A percentile compares a stretch with the other conserved stretches of the same genome.
Conservation (phyloP, 1,140 invertebrate genomes). For the Coptotermes formosanus region DNA sequence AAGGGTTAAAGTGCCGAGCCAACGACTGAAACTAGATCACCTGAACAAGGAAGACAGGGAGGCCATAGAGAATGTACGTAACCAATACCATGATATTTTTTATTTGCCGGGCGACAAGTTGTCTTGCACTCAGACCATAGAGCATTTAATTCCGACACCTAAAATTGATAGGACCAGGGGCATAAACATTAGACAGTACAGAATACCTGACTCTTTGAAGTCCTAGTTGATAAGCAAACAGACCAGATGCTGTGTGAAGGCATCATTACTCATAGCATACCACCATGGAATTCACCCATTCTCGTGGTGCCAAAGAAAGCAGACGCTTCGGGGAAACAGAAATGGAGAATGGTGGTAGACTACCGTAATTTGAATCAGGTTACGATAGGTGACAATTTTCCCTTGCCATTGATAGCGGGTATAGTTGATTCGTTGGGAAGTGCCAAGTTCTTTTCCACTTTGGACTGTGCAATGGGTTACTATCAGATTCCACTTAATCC, state of each 20-base stretch:
- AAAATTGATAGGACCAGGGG: no score
- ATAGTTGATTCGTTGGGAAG: background rate
- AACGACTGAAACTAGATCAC: no score
- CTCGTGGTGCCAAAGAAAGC: background rate
- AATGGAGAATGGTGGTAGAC: background rate
- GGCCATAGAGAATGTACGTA: no score
- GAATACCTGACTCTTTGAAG: no score
- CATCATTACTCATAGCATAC: background rate
- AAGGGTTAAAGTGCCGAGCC: no score
- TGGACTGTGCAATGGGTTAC: background rate
- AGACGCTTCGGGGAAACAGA: background rate
- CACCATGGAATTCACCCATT: background rate
- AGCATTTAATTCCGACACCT: no score
- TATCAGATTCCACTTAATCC: conserved; percentile 36
- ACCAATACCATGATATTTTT: no score
- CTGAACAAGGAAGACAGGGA: no score
- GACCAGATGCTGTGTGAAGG: background rate
- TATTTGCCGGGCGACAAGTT: no score
- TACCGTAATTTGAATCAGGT: background rate
- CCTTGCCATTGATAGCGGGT: background rate
- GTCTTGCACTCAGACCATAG: no score
- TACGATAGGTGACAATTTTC: background rate
- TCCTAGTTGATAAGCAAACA: background rate
- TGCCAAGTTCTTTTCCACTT: background rate
- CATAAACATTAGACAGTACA: no score